These are phyloP conservation scores for Epizoanthus fatuus DNA, from an alignment of 92 coral and sea anemone species.

Conservation along the genomic window DNA sequence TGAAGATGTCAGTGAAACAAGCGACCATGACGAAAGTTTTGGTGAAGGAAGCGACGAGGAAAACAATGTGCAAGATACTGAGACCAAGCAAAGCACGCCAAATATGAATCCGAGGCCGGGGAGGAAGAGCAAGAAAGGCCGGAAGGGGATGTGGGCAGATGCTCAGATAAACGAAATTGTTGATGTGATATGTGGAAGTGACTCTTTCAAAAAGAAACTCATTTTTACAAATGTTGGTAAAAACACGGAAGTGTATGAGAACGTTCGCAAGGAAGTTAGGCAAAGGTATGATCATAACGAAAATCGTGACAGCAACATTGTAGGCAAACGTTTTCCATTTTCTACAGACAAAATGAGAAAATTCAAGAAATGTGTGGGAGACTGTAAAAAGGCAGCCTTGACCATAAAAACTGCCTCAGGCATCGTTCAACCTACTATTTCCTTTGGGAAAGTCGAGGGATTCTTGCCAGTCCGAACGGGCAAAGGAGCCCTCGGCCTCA, in stretches of 20 bases:
- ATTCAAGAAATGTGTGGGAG: constrained; percentile 11
- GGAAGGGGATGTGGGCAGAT: background rate
- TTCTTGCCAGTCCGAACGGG: constrained; percentile 24
- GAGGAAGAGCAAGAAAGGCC: background rate
- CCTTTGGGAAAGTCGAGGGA: constrained; percentile 13
- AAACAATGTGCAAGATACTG: no score
- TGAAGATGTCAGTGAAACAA: no score
- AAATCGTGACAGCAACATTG: no score
- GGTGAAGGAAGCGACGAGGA: no score
- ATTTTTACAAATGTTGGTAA: background rate
- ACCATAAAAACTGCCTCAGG: constrained; percentile 28
- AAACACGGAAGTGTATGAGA: background rate
- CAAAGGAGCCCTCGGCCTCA: constrained; percentile 20
- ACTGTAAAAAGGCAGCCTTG: constrained; percentile 20
- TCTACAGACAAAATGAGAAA: constrained; percentile 14
- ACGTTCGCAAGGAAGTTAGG: background rate
- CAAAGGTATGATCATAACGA: no score
- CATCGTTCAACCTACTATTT: constrained; percentile 30
- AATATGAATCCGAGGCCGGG: no score
- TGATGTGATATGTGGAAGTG: constrained; percentile 6
- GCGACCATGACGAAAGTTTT: no score
- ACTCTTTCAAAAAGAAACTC: constrained; percentile 5
- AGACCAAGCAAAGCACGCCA: no score
- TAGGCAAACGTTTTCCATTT: background rate
- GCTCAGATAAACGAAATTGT: constrained; percentile 20